Evolutionary conservation across 2,888 invertebrate species (phyloP), one percentile per base, ranked within the genome.

Genomic region (Ophraella communa): DNA sequence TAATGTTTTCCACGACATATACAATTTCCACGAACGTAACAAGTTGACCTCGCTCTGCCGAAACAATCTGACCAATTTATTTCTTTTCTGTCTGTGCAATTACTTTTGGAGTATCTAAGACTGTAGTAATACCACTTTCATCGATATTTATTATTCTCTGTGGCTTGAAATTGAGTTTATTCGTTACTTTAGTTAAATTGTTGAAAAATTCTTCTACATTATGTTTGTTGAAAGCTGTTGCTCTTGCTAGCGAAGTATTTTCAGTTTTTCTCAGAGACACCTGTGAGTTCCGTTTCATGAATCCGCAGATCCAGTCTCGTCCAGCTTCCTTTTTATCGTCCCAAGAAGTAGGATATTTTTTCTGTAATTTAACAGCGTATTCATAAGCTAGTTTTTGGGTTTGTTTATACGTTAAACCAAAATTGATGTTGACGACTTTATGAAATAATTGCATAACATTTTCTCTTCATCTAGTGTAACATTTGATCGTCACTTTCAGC

Each of bases 201-300:
- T 54, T 35, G 35, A 58, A 65, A 24, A 65, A 53, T 11, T 4
- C 24, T 42, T 47, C 20, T 8, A 62, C 57, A 7, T 27, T 51
- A 8, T 42, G 33, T 27, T 57, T 52, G 14, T 62, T 62, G 44
- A 65, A 65, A n/a, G 45, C 45, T 33, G 23, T 27, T 30, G 51
- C 23, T 49, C 62, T 44, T 14, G 58, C 54, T 24, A 42, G 18
- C 42, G 63, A 59, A 2, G 55, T 66, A 27, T 59, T 55, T 51
- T 63, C 55, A 11, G 63, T 55, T 23, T 59, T 66, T 42, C 51
- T 52, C 10, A 44, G 39, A 8, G 21, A 53, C 23, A 59, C 23
- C 35, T 62, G 21, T 20, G n/a, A n/a, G 23, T 58, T 42, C 39
- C 62, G n/a, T 17, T 33, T 30, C 35, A 33, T 62, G 33, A 59